Evolutionary conservation across 2,888 invertebrate species (phyloP).

Genomic region (Drosophila kambysellisi): DNA sequence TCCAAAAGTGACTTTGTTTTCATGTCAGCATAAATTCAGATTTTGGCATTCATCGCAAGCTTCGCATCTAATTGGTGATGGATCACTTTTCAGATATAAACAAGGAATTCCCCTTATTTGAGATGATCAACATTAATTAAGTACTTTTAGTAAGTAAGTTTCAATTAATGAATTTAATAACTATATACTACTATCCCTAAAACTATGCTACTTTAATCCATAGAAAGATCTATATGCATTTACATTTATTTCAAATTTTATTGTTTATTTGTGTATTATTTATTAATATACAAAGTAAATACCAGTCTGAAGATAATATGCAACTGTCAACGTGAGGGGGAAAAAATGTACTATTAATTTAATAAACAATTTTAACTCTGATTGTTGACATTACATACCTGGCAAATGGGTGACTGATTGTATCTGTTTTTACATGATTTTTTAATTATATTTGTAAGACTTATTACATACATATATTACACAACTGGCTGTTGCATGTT

Average conservation of each 20-base stretch:
- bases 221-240: background rate
- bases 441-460: background rate
- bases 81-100: background rate
- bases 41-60: background rate
- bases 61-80: background rate
- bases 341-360: background rate
- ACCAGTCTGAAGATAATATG: background rate
- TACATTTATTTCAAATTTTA: background rate
- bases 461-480: background rate
- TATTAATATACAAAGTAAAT: background rate
- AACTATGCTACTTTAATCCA: slow-evolving; percentile 5
- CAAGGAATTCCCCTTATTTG: background rate
- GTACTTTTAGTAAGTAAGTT: background rate
- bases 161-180: background rate
- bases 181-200: background rate
- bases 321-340: background rate
- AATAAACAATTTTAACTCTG: background rate
- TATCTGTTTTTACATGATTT: background rate
- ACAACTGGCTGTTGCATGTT: background rate
- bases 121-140: background rate
- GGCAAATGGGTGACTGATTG: background rate
- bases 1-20: slow-evolving; percentile 13
- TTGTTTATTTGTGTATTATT: background rate
- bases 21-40: background rate
- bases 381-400: background rate